A percentile compares a stretch with the other conserved stretches of the same genome.
Evolutionary conservation across 1,140 invertebrate species (phyloP).

Genomic region (Cecropterus lyciades): DNA sequence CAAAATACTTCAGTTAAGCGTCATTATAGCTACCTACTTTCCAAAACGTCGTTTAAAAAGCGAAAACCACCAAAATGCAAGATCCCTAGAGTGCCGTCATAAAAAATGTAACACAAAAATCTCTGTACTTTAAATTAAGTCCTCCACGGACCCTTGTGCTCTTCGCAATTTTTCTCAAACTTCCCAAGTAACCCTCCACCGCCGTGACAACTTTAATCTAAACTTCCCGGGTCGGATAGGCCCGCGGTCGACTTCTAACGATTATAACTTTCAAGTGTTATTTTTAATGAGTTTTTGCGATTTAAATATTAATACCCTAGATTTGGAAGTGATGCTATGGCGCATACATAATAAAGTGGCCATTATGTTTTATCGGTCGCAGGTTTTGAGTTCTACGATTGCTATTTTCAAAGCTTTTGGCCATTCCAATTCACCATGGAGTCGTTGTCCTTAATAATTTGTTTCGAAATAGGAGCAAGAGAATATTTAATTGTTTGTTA

Average conservation of each 20-base stretch:
- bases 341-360: slow-evolving; percentile 43
- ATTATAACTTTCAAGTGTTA: slow-evolving; percentile 71
- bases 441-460: too few relatives aligned
- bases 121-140: slow-evolving; percentile 45
- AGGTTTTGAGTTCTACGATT: slow-evolving; percentile 1
- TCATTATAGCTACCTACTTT: too few relatives aligned
- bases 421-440: too few relatives aligned
- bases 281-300: slow-evolving; percentile 70
- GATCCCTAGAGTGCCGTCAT: background rate
- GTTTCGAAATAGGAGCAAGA: too few relatives aligned
- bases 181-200: slow-evolving; percentile 53
- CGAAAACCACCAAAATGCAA: too few relatives aligned
- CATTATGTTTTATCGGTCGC: slow-evolving; percentile 37
- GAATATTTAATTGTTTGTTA: too few relatives aligned
- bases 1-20: too few relatives aligned
- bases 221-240: slow-evolving; percentile 61
- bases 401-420: background rate
- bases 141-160: slow-evolving; percentile 30
- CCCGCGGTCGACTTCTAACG: slow-evolving; percentile 55
- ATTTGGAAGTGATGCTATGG: slow-evolving; percentile 45
- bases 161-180: slow-evolving; percentile 52
- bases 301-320: slow-evolving; percentile 63
- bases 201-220: slow-evolving; percentile 71
- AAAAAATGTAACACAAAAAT: slow-evolving; percentile 36
- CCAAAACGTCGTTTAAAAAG: too few relatives aligned